These are phyloP conservation scores for Sussaba pulchella DNA, from an alignment of 2,888 invertebrate genomes.

Conservation along the genomic window DNA sequence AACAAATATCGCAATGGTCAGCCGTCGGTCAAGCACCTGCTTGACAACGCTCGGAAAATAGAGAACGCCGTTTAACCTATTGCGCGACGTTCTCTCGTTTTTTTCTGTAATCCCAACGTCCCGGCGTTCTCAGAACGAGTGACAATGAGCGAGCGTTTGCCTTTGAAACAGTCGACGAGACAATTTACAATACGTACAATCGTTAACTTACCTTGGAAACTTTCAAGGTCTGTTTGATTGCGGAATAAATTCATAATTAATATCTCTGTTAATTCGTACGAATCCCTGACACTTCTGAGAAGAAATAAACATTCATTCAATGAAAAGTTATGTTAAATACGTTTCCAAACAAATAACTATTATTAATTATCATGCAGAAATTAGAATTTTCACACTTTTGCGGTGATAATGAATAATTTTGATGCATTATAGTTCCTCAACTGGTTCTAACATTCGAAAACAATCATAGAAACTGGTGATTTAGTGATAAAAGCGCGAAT, in stretches of 20 bases:
- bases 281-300: too few relatives aligned
- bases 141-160: neutral
- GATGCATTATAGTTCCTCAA: too few relatives aligned
- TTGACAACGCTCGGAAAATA: neutral
- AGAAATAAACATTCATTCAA: too few relatives aligned
- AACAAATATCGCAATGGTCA: constrained; percentile 34
- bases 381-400: too few relatives aligned
- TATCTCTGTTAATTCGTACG: constrained; percentile 1
- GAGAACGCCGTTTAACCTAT: constrained; percentile 20
- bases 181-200: neutral
- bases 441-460: too few relatives aligned
- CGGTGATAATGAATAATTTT: too few relatives aligned
- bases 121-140: neutral
- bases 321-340: too few relatives aligned
- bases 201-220: neutral
- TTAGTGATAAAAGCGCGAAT: too few relatives aligned
- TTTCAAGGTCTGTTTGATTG: neutral
- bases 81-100: constrained; percentile 28
- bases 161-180: constrained; percentile 8
- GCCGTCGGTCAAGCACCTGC: constrained; percentile 2
- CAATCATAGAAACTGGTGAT: too few relatives aligned
- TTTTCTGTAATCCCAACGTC: too few relatives aligned
- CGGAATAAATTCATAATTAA: neutral
- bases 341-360: too few relatives aligned
- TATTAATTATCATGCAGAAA: too few relatives aligned